Percentiles rank a stretch among this genome's conserved stretches.
phyloP scores from a whole-genome alignment of 2,113 vertebrate genomes.

The Uropsilus gracilis region DNA sequence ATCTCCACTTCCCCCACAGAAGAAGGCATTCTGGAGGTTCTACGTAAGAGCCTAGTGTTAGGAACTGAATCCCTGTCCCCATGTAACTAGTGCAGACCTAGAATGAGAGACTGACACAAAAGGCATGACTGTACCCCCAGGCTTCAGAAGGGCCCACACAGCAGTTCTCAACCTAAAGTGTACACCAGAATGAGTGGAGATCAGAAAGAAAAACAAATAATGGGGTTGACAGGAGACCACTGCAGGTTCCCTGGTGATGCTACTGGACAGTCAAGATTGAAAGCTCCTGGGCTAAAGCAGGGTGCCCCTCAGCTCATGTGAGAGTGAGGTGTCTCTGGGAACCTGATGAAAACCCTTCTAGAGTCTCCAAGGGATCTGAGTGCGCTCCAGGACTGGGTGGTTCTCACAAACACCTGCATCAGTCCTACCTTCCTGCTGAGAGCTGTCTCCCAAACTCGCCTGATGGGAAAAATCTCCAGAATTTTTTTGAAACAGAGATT shows the following conservation, averaged over 20 bases:
- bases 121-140: no score
- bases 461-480: background rate
- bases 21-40: background rate
- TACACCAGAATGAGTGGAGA: background rate
- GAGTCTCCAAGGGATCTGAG: no score
- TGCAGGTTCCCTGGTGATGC: background rate
- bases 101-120: background rate
- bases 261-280: background rate
- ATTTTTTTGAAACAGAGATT: background rate
- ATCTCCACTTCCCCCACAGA: background rate
- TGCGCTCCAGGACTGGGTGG: background rate
- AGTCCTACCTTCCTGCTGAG: background rate
- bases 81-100: background rate
- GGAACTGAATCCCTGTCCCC: background rate
- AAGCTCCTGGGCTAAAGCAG: background rate
- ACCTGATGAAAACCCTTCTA: background rate
- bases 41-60: no score
- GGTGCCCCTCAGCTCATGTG: fast-evolving
- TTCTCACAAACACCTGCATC: background rate
- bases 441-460: background rate
- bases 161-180: background rate
- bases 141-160: background rate
- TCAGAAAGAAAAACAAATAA: background rate
- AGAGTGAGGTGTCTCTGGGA: background rate
- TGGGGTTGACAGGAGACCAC: background rate